Percentiles rank a stretch among this genome's conserved stretches.
Evolutionary conservation across 92 coral and sea anemone genomes (phyloP).

Genomic region (Zoanthus sansibaricus): DNA sequence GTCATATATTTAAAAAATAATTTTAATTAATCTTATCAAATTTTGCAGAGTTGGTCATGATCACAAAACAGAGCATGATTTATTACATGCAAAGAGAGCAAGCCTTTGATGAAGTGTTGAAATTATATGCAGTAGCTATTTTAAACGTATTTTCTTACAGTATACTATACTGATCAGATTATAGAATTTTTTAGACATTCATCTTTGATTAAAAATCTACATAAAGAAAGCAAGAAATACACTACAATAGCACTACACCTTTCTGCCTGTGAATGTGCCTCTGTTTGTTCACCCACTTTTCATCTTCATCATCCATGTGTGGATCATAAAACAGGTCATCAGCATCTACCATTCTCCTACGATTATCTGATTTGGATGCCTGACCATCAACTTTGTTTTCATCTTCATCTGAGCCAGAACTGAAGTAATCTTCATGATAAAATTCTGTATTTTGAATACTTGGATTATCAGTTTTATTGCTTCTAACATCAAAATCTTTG

Average conservation of each 20-base stretch:
- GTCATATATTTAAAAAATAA: no score
- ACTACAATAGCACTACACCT: constrained; percentile 41
- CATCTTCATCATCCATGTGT: constrained; percentile 96
- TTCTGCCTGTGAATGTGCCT: constrained; percentile 70
- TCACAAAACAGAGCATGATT: no score
- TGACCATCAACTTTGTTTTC: constrained; percentile 90
- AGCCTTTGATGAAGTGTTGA: no score
- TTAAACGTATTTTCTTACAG: no score
- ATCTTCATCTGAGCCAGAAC: constrained; percentile 96
- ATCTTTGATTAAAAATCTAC: no score
- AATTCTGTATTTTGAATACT: constrained; percentile 37
- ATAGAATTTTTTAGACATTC: no score
- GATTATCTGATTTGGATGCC: constrained; percentile 87
- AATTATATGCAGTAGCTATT: no score
- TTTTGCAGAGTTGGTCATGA: no score
- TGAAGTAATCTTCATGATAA: constrained; percentile 92
- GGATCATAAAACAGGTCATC: constrained; percentile 97
- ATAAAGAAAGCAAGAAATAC: no score
- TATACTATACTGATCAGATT: no score
- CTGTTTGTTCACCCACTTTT: constrained; percentile 87
- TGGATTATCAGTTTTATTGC: background rate
- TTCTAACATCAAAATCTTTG: background rate
- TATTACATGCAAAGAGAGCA: no score
- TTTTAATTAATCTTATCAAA: no score
- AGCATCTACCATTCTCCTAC: constrained; percentile 80